Evolutionary conservation across 2,113 vertebrate genomes (phyloP), one percentile per base, ranked within the genome.

Genomic region (Lophius piscatorius): DNA sequence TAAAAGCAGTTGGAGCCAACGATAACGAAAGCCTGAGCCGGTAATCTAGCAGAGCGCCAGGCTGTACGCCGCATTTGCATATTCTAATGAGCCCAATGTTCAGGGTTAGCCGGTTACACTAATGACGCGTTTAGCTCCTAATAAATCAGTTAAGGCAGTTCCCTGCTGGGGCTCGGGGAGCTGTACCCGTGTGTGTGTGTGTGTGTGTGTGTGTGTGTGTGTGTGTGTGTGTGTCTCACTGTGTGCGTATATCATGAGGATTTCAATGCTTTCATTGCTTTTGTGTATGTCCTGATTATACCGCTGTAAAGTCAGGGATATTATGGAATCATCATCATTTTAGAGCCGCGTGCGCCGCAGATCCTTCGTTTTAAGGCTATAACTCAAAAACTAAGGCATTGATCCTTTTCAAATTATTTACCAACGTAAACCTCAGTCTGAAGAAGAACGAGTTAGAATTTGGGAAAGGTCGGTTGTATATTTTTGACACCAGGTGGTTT

Each of bases 131-230:
- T 92, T 89, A 90, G 89, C 80, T 76, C 46, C 73, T 88, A 88
- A 90, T 91, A 87, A 91, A 89, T 91, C 87, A 86, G 85, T 83
- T 81, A 87, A 86, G 85, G 86, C 87, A 85, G 84, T 69, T 88
- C 74, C 65, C 77, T 48, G 80, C 82, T 67, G 78, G 74, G 81
- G 81, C 79, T 55, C 50, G 52, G 56, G 72, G 72, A 83, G 81
- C 44, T 67, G 51, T 28, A 58, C 5, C 9, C 18, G 12, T 34
- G n/a, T 59, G 22, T 51, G 42, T 51, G 31, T 47, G 40, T 23
- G 24, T 56, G 42, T 51, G 41, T 38, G 39, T 52, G 44, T 44
- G 18, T 64, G 23, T 50, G 12, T 11, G 55, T 29, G 38, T 38
- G 49, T 51, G 29, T 46, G 51, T n/a, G 33, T 44, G 36, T 55